These are phyloP conservation scores for Drosophila austrosaltans DNA, from an alignment of 2,888 invertebrate genomes.

Conservation along the genomic window DNA sequence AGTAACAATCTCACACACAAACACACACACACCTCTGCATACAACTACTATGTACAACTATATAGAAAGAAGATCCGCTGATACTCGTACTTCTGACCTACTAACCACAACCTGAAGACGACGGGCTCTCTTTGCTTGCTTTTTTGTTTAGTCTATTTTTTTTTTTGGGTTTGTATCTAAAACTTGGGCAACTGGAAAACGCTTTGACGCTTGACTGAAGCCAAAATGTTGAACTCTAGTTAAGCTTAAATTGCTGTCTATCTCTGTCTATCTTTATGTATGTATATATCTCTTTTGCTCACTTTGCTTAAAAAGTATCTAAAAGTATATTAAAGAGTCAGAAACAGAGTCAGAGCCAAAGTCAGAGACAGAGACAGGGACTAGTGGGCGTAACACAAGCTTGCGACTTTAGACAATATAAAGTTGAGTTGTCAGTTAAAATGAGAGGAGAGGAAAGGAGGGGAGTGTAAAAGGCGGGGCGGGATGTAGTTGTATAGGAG, in stretches of 20 bases:
- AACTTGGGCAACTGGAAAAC: slow-evolving; percentile 64
- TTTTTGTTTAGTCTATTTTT: not conserved
- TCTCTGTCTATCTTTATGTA: not conserved
- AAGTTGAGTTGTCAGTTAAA: slow-evolving; percentile 47
- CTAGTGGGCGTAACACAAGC: slow-evolving; percentile 65
- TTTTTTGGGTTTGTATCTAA: slow-evolving; percentile 31
- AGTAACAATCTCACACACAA: slow-evolving; percentile 66
- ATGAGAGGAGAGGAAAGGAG: not conserved
- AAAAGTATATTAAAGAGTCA: slow-evolving; percentile 59
- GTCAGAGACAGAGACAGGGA: not conserved
- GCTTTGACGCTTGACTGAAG: slow-evolving; percentile 76
- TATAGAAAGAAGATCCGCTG: slow-evolving; percentile 41
- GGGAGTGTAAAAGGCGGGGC: slow-evolving; percentile 25
- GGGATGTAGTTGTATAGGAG: too few species aligned
- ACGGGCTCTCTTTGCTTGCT: slow-evolving; percentile 10
- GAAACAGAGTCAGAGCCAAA: not conserved
- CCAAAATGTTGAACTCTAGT: slow-evolving; percentile 46
- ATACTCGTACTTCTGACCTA: slow-evolving; percentile 62
- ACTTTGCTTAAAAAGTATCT: not conserved
- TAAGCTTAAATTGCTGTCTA: slow-evolving; percentile 37
- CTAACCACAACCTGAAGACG: slow-evolving; percentile 50
- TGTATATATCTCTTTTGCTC: not conserved
- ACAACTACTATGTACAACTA: not conserved
- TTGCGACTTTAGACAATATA: slow-evolving; percentile 56
- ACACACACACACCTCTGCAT: slow-evolving; percentile 34